Percentiles rank a stretch among this genome's conserved stretches.
These are phyloP conservation scores for Lucifuga dentata DNA, from an alignment of 2,113 vertebrate species.

Conservation along the genomic window DNA sequence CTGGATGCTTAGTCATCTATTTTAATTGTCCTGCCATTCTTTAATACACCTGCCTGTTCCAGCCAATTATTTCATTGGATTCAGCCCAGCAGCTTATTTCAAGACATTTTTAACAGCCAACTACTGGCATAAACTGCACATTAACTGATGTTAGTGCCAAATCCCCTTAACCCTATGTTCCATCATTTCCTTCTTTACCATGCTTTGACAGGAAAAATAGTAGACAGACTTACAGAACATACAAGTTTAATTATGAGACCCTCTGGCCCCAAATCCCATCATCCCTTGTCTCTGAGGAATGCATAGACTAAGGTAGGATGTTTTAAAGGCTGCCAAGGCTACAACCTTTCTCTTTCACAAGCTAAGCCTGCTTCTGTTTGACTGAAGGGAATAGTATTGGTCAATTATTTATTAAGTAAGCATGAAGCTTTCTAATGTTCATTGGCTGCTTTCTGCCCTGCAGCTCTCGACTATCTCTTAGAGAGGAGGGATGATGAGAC, in stretches of 20 bases:
- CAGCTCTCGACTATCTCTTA: conserved; percentile 61
- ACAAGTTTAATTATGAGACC: conserved; percentile 3
- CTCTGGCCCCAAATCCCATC: neutral
- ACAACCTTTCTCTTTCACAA: conserved; percentile 53
- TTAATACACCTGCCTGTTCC: conserved; percentile 40
- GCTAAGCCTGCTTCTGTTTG: conserved; percentile 43
- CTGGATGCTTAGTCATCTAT: conserved; percentile 37
- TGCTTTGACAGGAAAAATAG: conserved; percentile 12
- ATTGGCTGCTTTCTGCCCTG: conserved; percentile 53
- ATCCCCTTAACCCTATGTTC: conserved; percentile 15
- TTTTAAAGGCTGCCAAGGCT: conserved; percentile 26
- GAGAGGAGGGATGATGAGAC: conserved; percentile 60
- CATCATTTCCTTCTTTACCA: conserved; percentile 6
- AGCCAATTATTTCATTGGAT: conserved; percentile 44
- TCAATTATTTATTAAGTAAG: conserved; percentile 78
- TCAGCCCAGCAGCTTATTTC: conserved; percentile 30
- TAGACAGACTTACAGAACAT: conserved; percentile 6
- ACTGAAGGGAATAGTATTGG: conserved; percentile 65
- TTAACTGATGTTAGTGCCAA: conserved; percentile 29
- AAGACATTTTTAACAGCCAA: conserved; percentile 26
- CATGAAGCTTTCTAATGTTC: conserved; percentile 69
- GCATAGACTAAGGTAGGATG: conserved; percentile 6
- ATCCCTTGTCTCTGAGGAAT: conserved; percentile 20
- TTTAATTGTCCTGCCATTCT: conserved; percentile 51
- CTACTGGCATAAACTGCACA: conserved; percentile 10